Percentiles rank a stretch among this genome's conserved stretches.
Conservation (phyloP, 2,113 vertebrate genomes). For the Pollimyrus isidori region DNA sequence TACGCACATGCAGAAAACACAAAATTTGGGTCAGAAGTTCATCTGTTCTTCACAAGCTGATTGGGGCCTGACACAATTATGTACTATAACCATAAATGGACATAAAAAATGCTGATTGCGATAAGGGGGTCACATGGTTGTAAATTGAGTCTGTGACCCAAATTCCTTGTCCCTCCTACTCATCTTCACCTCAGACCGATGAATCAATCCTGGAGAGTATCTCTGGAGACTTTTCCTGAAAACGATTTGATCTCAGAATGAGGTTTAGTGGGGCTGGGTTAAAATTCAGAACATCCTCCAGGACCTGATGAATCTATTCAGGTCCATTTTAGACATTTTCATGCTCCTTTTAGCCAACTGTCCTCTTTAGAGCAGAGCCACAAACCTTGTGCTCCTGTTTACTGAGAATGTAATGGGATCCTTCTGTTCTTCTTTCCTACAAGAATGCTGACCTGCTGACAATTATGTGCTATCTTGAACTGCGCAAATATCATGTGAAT, state of each 20-base stretch:
- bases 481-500: background rate
- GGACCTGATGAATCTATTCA: background rate
- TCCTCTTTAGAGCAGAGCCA: background rate
- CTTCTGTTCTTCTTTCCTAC: background rate
- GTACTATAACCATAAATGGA: background rate
- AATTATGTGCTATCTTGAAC: background rate
- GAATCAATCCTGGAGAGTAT: background rate
- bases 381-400: background rate
- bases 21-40: background rate
- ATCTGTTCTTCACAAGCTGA: background rate
- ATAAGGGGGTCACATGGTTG: background rate
- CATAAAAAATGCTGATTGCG: background rate
- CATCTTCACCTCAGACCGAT: background rate
- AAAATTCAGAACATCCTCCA: background rate
- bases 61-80: background rate
- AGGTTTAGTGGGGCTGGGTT: background rate
- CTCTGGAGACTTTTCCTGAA: constrained; percentile 2
- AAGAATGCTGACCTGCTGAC: background rate
- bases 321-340: background rate
- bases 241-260: background rate
- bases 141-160: constrained; percentile 9
- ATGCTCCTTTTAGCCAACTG: background rate
- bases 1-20: background rate
- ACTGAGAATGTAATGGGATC: background rate
- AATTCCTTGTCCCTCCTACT: background rate